A percentile compares a stretch with the other conserved stretches of the same genome.
Conservation (phyloP, 2,888 invertebrate genomes). For the Zygaena filipendulae region DNA sequence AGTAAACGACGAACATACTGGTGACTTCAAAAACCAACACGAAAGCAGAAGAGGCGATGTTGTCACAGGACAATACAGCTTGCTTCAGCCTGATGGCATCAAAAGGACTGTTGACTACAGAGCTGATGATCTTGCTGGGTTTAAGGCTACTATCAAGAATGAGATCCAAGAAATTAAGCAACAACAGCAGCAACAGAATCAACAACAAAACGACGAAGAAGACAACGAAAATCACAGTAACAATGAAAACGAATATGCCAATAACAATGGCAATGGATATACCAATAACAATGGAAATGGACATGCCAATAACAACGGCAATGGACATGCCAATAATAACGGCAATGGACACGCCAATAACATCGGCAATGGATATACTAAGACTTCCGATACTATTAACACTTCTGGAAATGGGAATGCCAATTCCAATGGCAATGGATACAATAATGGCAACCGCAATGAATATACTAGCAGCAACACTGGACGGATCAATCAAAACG, state of each 20-base stretch:
- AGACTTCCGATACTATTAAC: no score
- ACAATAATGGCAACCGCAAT: no score
- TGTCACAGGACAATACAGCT: conserved; percentile 63
- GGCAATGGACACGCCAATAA: no score
- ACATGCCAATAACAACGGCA: no score
- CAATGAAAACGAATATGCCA: background rate
- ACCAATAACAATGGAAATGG: no score
- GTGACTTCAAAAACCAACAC: conserved; percentile 64
- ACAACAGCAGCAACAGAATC: background rate
- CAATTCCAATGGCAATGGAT: no score
- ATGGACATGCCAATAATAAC: no score
- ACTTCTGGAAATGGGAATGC: no score
- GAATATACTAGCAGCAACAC: no score
- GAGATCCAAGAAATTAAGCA: no score
- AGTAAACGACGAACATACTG: conserved; percentile 61
- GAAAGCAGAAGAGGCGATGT: conserved; percentile 60
- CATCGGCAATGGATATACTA: no score
- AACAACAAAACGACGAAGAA: background rate
- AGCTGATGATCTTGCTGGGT: conserved; percentile 62
- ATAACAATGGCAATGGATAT: no score
- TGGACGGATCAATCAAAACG: conserved; percentile 2
- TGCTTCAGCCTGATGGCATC: conserved; percentile 65
- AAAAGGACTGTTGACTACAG: conserved; percentile 65
- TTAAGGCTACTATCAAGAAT: conserved; percentile 63
- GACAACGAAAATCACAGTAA: background rate